Base-by-base conservation (phyloP, 2,888 invertebrate species). In the Chaitophorus viminalis region DNA sequence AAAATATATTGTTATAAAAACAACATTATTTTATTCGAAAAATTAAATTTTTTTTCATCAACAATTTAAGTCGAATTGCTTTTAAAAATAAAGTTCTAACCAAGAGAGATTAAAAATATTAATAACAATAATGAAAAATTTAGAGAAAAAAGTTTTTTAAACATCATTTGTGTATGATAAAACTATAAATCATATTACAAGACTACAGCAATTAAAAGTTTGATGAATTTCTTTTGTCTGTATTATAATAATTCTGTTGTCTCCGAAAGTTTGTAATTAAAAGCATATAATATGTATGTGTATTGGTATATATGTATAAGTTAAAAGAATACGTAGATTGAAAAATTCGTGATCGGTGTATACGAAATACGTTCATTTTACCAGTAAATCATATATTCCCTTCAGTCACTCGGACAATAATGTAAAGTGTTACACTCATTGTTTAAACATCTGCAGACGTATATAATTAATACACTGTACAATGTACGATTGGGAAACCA, bases 121-220 rank as follows among this genome's bases (percentile, higher is more conserved):
- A 29, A 46, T 46, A 74, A 74, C 46, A 76, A 76, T 52, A 52
- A 46, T 4, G 17, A 76, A 29, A 14, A 29, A 52, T 52, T 17
- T 52, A 52, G n/a, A 76, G 6, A 25, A 76, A n/a, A 29, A 29
- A 29, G 76, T 76, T 52, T 76, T 52, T 29, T 14, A 29, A 46
- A n/a, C 75, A 75, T 60, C 60, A 25, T 60, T 25, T 3, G n/a
- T 25, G 76, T 76, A 46, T 29, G 46, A 76, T 46, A 17, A 46
- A 76, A n/a, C 36, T 60, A 60, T 21, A 60, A 25, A 60, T 9
- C 25, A 39, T 46, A n/a, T 29, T 46, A 36, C 1, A 3, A 52
- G 18, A n/a, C 76, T 74, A 39, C 60, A 46, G 17, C 46, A 46
- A 76, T 76, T 46, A n/a, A 46, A 76, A 46, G 46, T 76, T 76